phyloP scores from a whole-genome alignment of 2,113 vertebrate species.

The Thamnophis sirtalis region DNA sequence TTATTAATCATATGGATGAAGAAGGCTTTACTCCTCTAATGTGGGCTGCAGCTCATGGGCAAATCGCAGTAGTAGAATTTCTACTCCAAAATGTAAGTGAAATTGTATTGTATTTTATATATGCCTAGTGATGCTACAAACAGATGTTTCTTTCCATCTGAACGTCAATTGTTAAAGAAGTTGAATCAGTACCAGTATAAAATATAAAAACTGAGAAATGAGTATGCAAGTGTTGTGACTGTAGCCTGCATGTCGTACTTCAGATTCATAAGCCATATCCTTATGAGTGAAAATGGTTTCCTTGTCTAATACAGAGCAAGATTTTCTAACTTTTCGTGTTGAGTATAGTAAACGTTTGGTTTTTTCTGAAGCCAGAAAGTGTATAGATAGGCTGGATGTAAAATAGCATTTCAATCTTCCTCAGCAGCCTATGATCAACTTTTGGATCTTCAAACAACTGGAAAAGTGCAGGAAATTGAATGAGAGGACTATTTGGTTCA shows the following conservation, averaged over 20 bases:
- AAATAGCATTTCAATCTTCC: background rate
- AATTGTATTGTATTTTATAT: background rate
- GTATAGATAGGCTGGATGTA: background rate
- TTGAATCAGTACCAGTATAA: background rate
- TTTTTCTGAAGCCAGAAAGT: background rate
- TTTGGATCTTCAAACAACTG: background rate
- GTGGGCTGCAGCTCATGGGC: conserved; percentile 98
- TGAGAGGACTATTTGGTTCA: background rate
- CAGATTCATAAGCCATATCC: background rate
- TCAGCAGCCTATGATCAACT: background rate
- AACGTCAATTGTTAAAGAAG: background rate
- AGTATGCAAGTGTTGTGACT: background rate
- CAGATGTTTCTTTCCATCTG: background rate
- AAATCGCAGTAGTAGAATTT: conserved; percentile 98
- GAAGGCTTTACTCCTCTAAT: conserved; percentile 97
- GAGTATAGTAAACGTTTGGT: background rate
- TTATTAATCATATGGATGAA: conserved; percentile 96
- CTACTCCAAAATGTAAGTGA: conserved; percentile 91
- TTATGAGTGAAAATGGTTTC: background rate
- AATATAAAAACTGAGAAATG: background rate
- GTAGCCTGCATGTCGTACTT: background rate
- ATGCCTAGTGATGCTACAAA: background rate
- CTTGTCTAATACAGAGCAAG: background rate
- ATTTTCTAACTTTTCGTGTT: background rate
- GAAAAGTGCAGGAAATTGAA: background rate